Base-by-base conservation (phyloP, 2,797 vertebrate genomes). In the Anabas testudineus region DNA sequence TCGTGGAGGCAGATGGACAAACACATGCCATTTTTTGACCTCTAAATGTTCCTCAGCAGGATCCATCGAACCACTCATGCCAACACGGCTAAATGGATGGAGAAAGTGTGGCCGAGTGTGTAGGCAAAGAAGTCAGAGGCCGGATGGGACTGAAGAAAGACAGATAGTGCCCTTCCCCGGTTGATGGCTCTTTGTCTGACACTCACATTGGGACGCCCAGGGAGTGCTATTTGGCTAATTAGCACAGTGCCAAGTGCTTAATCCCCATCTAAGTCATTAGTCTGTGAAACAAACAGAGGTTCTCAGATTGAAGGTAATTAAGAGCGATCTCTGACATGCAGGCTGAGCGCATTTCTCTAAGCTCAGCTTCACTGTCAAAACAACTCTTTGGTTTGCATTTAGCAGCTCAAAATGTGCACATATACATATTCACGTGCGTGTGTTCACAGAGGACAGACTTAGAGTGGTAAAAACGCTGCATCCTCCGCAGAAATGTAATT, bases 221-320 rank as follows among this genome's bases (percentile, higher is more conserved):
- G 86, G 78, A 90, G 63, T 7, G 53, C 81, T 76, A 61, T 72
- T 24, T 7, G 75, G 79, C 82, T 88, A 90, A 90, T 92, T 91
- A 87, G 75, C 74, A 64, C 70, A 10, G 74, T 62, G 82, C 79
- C 83, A 79, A 85, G 74, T 75, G 81, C 76, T 81, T 91, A 88
- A 90, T 89, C 85, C 86, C 71, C 85, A 81, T 85, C 78, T 62
- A 80, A 88, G 61, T 82, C 76, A 83, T 90, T 82, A 87, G 74
- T 61, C 55, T 80, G 77, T 67, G 85, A 87, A 83, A 87, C 82
- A 87, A 88, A 90, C 82, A 75, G 75, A 67, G 59, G 68, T 67
- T 78, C 78, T 85, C 61, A 81, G 80, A 81, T 67, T 86, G 81
- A 70, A 74, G 71, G 81, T 87, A 86, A 92, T 88, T 88, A 86